These are phyloP conservation scores for Tarsius wallacei DNA, from an alignment of 2,797 vertebrate genomes.

Conservation along the genomic window DNA sequence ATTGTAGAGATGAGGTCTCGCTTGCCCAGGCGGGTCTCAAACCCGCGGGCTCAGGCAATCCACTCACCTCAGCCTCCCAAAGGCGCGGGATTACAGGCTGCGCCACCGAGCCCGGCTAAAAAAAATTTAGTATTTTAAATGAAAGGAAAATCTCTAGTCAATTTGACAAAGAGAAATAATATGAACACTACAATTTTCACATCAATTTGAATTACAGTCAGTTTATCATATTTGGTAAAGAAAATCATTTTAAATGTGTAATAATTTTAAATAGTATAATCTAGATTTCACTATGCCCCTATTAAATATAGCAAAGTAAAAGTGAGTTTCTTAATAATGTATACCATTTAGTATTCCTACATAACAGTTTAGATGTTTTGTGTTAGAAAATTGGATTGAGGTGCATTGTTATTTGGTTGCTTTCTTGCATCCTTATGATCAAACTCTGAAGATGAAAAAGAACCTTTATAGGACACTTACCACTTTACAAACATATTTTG, in stretches of 20 bases:
- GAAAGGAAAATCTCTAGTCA: conserved; percentile 72
- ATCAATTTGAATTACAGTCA: conserved; percentile 88
- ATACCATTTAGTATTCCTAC: conserved; percentile 73
- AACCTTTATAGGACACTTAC: not conserved
- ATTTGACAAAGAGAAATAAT: conserved; percentile 88
- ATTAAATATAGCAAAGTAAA: conserved; percentile 65
- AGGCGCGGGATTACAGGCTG: too few relatives aligned
- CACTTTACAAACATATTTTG: not conserved
- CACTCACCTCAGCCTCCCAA: too few relatives aligned
- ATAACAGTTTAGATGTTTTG: conserved; percentile 51
- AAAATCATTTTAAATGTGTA: conserved; percentile 87
- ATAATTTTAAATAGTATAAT: conserved; percentile 87
- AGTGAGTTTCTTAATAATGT: conserved; percentile 61
- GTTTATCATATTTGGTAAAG: conserved; percentile 88
- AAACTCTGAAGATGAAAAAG: conserved; percentile 28
- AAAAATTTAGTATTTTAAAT: too few relatives aligned
- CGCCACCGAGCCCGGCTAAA: too few relatives aligned
- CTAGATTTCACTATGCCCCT: conserved; percentile 81
- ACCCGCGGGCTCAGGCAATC: too few relatives aligned
- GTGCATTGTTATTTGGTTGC: not conserved
- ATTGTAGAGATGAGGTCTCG: too few relatives aligned
- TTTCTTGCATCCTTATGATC: not conserved
- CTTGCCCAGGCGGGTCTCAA: too few relatives aligned
- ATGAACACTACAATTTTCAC: conserved; percentile 88
- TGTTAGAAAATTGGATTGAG: not conserved